Evolutionary conservation across 2,888 invertebrate species (phyloP).

Genomic region (Muscina levida): DNA sequence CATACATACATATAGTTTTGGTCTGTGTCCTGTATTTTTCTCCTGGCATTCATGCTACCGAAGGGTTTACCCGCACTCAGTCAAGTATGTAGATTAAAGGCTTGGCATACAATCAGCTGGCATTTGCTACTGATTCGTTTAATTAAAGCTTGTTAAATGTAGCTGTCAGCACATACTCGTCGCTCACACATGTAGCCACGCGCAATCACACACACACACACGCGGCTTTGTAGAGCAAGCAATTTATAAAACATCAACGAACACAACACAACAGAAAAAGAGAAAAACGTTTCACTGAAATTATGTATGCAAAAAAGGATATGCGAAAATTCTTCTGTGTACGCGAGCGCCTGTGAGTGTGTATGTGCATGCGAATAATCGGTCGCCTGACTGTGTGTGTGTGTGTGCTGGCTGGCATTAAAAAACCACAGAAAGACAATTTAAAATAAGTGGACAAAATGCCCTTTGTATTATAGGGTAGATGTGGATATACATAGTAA

Average conservation of each 20-base stretch:
- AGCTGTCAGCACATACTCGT: constrained; percentile 47
- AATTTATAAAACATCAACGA: neutral
- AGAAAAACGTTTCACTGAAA: neutral
- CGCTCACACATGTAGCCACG: constrained; percentile 11
- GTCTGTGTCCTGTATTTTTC: neutral
- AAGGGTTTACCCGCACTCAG: too few species aligned
- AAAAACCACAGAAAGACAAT: neutral
- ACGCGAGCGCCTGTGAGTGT: too few species aligned
- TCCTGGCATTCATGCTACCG: constrained; percentile 22
- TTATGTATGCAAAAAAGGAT: neutral
- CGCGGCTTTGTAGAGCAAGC: neutral
- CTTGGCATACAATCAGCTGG: constrained; percentile 63
- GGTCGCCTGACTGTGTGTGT: too few species aligned
- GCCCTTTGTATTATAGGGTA: too few species aligned
- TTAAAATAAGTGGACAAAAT: neutral
- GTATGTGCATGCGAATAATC: too few species aligned
- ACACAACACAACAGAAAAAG: neutral
- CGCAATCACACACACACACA: constrained; percentile 16
- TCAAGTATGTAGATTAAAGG: constrained; percentile 43
- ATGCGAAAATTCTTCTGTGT: neutral
- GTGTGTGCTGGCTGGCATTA: neutral
- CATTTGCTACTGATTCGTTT: constrained; percentile 63
- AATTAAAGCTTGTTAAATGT: constrained; percentile 63
- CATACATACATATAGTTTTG: neutral
- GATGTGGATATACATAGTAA: too few species aligned